Percentiles rank a stretch among this genome's conserved stretches.
Conservation (phyloP, 2,797 vertebrate genomes). For the Odontamblyopus lacepedii region DNA sequence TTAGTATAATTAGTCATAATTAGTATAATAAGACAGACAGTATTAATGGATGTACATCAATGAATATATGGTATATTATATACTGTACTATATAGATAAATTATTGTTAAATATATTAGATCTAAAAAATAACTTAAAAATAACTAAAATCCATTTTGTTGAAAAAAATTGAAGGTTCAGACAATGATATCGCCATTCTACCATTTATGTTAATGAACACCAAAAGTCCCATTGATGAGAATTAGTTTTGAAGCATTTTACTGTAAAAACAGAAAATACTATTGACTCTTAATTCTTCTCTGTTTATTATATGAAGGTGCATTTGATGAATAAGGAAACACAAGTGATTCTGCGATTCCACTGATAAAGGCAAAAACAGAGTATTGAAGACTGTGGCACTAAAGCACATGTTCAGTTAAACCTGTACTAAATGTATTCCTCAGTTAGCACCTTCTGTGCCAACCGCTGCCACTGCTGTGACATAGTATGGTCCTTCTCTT, state of each 20-base stretch:
- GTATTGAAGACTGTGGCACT: slow-evolving; percentile 17
- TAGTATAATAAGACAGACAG: too few species aligned
- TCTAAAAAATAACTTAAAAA: too few species aligned
- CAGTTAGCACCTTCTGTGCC: slow-evolving; percentile 91
- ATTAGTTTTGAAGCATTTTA: neutral
- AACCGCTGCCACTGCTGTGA: slow-evolving; percentile 85
- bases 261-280: neutral
- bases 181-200: too few species aligned
- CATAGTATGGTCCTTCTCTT: slow-evolving; percentile 90
- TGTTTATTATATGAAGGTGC: neutral
- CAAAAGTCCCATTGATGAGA: neutral
- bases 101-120: too few species aligned
- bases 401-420: slow-evolving; percentile 27
- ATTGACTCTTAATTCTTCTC: neutral
- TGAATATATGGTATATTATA: too few species aligned
- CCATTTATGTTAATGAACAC: too few species aligned
- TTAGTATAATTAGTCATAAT: too few species aligned
- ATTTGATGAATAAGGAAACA: neutral
- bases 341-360: neutral
- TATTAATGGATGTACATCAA: too few species aligned
- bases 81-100: too few species aligned
- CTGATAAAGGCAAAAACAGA: neutral
- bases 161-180: too few species aligned
- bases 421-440: slow-evolving; percentile 2
- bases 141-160: too few species aligned